A percentile compares a stretch with the other conserved stretches of the same genome.
These are phyloP conservation scores for Eumaeus atala DNA, from an alignment of 1,140 invertebrate genomes.

Conservation along the genomic window DNA sequence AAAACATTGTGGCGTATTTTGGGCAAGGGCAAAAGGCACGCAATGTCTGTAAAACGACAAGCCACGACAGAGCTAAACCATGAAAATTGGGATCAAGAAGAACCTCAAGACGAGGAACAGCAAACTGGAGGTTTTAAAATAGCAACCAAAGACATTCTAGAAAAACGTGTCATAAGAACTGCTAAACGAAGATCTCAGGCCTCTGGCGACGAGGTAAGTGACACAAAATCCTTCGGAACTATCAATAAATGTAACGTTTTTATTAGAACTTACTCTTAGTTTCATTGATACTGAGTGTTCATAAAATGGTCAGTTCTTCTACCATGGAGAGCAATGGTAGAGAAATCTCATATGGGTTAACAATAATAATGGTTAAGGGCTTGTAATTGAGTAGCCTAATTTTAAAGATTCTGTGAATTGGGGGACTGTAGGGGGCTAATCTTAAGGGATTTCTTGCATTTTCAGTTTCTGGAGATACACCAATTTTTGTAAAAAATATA, in stretches of 20 bases:
- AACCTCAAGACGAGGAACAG: slow-evolving; percentile 82
- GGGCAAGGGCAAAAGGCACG: too few relatives aligned
- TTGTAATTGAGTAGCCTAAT: too few relatives aligned
- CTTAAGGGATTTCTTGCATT: too few relatives aligned
- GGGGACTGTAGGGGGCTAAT: too few relatives aligned
- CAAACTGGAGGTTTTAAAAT: slow-evolving; percentile 82
- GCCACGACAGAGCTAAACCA: slow-evolving; percentile 88
- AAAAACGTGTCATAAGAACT: slow-evolving; percentile 84
- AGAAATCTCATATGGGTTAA: too few relatives aligned
- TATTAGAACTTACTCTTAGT: slow-evolving; percentile 17
- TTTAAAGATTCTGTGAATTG: too few relatives aligned
- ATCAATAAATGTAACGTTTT: neutral
- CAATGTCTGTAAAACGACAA: slow-evolving; percentile 84
- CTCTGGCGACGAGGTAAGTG: slow-evolving; percentile 40
- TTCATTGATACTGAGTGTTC: slow-evolving; percentile 15
- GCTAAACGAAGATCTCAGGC: slow-evolving; percentile 79
- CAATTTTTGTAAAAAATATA: too few relatives aligned
- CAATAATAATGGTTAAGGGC: too few relatives aligned
- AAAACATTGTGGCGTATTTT: slow-evolving; percentile 5
- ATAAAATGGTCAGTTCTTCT: too few relatives aligned
- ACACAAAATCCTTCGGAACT: neutral
- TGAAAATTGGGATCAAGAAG: slow-evolving; percentile 93
- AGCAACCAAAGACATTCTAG: slow-evolving; percentile 81
- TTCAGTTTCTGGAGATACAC: too few relatives aligned
- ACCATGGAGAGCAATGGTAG: too few relatives aligned